Evolutionary conservation across 2,113 vertebrate species (phyloP).

Genomic region (Menura novaehollandiae): DNA sequence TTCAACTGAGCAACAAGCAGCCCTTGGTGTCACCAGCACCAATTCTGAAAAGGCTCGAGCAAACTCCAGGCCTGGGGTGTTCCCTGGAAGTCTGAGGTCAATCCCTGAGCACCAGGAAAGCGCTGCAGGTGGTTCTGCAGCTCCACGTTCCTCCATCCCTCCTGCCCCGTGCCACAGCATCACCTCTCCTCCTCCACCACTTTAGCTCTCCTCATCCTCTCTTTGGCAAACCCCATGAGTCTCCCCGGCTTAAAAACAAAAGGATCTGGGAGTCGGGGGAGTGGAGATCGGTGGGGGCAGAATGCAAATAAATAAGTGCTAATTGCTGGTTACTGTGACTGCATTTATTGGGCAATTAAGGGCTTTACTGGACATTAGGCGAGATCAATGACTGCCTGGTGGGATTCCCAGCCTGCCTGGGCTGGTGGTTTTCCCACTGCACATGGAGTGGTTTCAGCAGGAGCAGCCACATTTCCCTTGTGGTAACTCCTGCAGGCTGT

Average conservation of each 20-base stretch:
- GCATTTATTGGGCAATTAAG: conserved; percentile 77
- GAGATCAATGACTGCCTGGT: conserved; percentile 29
- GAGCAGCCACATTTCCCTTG: accelerated
- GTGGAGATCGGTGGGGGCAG: background rate
- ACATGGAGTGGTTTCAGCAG: background rate
- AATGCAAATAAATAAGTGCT: conserved; percentile 66
- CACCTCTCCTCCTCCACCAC: accelerated
- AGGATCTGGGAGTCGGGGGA: background rate
- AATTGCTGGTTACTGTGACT: conserved; percentile 60
- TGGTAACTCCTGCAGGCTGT: accelerated
- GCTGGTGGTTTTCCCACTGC: background rate
- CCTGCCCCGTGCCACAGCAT: background rate
- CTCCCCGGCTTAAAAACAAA: background rate
- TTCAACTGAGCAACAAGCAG: background rate
- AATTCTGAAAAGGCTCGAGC: background rate
- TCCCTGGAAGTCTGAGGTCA: background rate
- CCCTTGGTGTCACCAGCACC: accelerated
- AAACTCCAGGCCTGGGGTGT: accelerated
- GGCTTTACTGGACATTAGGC: conserved; percentile 39
- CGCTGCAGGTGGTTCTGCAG: background rate
- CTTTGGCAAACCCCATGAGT: accelerated
- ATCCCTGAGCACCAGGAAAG: background rate
- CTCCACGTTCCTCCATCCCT: background rate
- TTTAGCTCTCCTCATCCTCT: background rate
- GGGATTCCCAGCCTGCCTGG: background rate